phyloP scores from a whole-genome alignment of 1,140 invertebrate species.

The Teleogryllus occipitalis region DNA sequence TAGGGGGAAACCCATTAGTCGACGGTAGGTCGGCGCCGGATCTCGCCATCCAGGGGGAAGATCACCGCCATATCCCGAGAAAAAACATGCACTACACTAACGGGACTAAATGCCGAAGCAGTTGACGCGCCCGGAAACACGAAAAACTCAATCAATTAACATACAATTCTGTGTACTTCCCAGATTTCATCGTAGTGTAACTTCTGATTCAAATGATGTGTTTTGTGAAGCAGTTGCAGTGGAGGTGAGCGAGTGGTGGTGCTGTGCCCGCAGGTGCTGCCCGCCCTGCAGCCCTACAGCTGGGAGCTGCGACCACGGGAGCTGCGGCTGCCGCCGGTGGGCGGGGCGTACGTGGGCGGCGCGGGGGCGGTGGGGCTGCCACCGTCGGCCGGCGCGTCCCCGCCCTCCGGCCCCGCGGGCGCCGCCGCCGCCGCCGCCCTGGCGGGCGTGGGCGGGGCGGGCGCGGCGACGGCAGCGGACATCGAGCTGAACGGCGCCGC shows the following conservation, averaged over 20 bases:
- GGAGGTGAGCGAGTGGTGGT: background rate
- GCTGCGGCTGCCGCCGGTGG: slow-evolving; percentile 26
- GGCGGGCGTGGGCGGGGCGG: slow-evolving; percentile 26
- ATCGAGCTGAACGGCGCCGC: slow-evolving; percentile 52
- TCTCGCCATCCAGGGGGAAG: too few species aligned
- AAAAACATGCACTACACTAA: too few species aligned
- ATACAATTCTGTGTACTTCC: too few species aligned
- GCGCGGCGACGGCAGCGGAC: slow-evolving; percentile 23
- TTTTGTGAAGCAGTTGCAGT: too few species aligned
- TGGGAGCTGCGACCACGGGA: slow-evolving; percentile 38
- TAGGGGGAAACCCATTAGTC: too few species aligned
- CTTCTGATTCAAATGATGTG: too few species aligned
- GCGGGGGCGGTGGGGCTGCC: slow-evolving; percentile 31
- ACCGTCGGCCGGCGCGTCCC: background rate
- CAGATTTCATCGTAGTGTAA: too few species aligned
- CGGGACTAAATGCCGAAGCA: too few species aligned
- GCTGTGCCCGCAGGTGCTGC: background rate
- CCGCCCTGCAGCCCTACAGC: slow-evolving; percentile 25
- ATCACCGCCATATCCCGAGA: too few species aligned
- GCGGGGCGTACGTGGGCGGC: background rate
- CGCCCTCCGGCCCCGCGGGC: background rate
- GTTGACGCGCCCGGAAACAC: too few species aligned
- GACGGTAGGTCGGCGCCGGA: too few species aligned
- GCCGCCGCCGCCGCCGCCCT: slow-evolving; percentile 21
- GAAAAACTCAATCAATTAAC: too few species aligned